Conservation (phyloP, 2,888 invertebrate species). For the Mythimna ferrago region DNA sequence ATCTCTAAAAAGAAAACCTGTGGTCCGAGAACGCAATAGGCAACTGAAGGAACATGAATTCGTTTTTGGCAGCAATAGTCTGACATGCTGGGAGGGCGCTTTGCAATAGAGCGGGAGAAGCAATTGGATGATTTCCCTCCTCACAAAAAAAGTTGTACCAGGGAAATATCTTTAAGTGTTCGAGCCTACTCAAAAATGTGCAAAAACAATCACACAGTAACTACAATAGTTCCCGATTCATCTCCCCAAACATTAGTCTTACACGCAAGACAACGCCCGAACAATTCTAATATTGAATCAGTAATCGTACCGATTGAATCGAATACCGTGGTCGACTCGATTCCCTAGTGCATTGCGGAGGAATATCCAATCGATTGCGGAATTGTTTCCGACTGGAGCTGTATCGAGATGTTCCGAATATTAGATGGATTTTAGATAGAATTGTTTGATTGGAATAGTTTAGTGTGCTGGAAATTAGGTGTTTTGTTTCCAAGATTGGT, state of each 20-base stretch:
- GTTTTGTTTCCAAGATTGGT: slow-evolving; percentile 1
- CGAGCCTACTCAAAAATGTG: background rate
- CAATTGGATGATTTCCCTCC: no score
- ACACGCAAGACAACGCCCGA: slow-evolving; percentile 46
- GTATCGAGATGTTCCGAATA: slow-evolving; percentile 59
- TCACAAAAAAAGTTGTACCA: no score
- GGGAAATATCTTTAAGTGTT: background rate
- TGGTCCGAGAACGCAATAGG: no score
- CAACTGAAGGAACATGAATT: no score
- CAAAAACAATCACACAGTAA: slow-evolving; percentile 14
- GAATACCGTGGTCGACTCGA: slow-evolving; percentile 53
- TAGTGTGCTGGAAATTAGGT: slow-evolving; percentile 22
- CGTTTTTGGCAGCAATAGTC: no score
- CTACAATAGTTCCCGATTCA: slow-evolving; percentile 5
- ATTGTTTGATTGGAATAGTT: slow-evolving; percentile 31
- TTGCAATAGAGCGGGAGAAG: no score
- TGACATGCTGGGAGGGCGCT: no score
- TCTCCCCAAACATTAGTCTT: slow-evolving; percentile 41
- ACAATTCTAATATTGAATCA: slow-evolving; percentile 62
- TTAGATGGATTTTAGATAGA: slow-evolving; percentile 48
- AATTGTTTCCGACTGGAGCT: slow-evolving; percentile 59
- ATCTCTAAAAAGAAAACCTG: no score
- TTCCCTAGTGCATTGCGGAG: slow-evolving; percentile 51
- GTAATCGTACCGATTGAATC: slow-evolving; percentile 63
- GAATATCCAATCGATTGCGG: slow-evolving; percentile 64